Conservation (phyloP, 2,888 invertebrate species). For the Melinaea menophilus region DNA sequence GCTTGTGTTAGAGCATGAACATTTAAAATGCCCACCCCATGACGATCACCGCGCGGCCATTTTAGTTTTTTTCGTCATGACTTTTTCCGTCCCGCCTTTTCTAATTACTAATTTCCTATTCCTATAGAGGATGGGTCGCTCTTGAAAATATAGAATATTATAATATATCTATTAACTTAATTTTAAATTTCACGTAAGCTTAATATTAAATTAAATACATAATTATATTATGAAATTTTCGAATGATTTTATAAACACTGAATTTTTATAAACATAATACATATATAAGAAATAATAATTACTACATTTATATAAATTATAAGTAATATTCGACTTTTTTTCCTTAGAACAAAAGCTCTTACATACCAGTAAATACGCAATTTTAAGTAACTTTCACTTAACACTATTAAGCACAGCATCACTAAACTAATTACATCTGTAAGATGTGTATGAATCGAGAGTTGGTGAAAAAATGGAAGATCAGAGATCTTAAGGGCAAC, state of each 20-base stretch:
- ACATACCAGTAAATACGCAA: background rate
- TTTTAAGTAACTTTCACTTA: background rate
- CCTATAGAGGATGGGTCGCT: no score
- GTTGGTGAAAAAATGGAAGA: conserved; percentile 48
- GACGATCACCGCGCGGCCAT: conserved; percentile 70
- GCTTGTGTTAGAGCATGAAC: conserved; percentile 73
- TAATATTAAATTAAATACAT: no score
- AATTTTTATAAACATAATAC: no score
- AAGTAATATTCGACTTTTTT: no score
- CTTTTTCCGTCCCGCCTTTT: conserved; percentile 38
- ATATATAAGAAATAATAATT: no score
- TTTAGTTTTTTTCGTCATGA: conserved; percentile 50
- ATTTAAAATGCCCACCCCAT: conserved; percentile 73
- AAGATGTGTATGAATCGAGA: conserved; percentile 35
- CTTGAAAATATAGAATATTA: no score
- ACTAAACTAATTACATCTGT: background rate
- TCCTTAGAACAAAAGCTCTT: background rate
- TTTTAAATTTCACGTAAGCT: no score
- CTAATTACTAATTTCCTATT: conserved; percentile 30
- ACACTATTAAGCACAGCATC: background rate
- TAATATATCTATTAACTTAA: no score
- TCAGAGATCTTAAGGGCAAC: conserved; percentile 41
- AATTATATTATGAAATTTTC: no score
- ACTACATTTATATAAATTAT: no score
- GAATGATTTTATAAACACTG: no score